These are phyloP conservation scores for Misgurnus mizolepis DNA, from an alignment of 2,113 vertebrate genomes.

Conservation along the genomic window DNA sequence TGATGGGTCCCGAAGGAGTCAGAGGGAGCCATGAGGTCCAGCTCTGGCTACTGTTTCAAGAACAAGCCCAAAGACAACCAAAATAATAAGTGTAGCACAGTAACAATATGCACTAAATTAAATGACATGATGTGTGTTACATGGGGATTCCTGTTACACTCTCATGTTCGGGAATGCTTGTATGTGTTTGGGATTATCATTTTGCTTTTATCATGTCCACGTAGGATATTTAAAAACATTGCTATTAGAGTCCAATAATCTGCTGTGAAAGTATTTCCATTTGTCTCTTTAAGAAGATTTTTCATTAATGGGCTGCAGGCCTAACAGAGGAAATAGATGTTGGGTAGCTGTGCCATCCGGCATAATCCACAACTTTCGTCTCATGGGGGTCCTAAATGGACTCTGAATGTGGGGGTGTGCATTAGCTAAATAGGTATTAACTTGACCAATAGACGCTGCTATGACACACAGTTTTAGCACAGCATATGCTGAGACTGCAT, in stretches of 20 bases:
- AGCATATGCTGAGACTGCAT: constrained; percentile 73
- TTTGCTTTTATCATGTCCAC: constrained; percentile 62
- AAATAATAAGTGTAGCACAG: not conserved
- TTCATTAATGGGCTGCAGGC: constrained; percentile 77
- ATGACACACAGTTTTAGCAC: constrained; percentile 65
- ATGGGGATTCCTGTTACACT: constrained; percentile 27
- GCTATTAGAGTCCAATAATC: constrained; percentile 82
- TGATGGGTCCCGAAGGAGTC: constrained; percentile 81
- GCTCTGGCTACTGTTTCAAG: not conserved
- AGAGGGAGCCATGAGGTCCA: constrained; percentile 61
- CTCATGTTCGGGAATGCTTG: constrained; percentile 60
- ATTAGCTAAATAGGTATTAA: constrained; percentile 74
- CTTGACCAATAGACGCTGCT: constrained; percentile 63
- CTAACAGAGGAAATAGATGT: constrained; percentile 62
- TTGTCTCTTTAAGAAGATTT: constrained; percentile 78
- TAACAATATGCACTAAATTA: not conserved
- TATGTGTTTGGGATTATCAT: constrained; percentile 67
- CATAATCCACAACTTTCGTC: constrained; percentile 50
- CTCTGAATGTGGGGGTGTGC: constrained; percentile 57
- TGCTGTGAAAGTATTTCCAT: constrained; percentile 72
- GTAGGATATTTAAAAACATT: constrained; percentile 65
- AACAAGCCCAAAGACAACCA: not conserved
- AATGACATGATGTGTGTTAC: not conserved
- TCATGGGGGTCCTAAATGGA: constrained; percentile 46
- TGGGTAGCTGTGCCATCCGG: constrained; percentile 38